Percentiles rank a stretch among this genome's conserved stretches.
phyloP scores from a whole-genome alignment of 1,140 invertebrate species.

The Drosophila equinoxialis region DNA sequence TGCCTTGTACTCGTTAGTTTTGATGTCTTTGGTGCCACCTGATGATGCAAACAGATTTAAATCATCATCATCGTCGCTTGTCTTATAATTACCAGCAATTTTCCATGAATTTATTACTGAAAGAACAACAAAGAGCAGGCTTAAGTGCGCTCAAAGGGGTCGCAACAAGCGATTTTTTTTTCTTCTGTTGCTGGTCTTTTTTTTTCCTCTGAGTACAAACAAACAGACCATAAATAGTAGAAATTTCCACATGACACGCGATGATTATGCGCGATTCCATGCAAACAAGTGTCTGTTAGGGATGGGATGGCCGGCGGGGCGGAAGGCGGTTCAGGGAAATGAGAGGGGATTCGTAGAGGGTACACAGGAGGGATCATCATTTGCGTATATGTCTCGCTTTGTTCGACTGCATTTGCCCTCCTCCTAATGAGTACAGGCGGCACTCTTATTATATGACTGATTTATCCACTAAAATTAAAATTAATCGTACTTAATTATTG shows the following conservation, averaged over 20 bases:
- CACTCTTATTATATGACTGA: neutral
- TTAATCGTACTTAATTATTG: no score
- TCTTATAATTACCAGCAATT: conserved; percentile 74
- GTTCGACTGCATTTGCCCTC: conserved; percentile 18
- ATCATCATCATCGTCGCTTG: conserved; percentile 55
- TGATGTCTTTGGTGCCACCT: conserved; percentile 74
- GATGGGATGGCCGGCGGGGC: conserved; percentile 16
- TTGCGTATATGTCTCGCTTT: conserved; percentile 47
- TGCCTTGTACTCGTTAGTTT: conserved; percentile 75
- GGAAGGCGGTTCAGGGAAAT: neutral
- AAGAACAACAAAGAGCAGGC: conserved; percentile 39
- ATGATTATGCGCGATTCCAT: conserved; percentile 77
- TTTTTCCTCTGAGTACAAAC: conserved; percentile 61
- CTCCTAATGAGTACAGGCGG: conserved; percentile 47
- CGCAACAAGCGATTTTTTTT: conserved; percentile 17
- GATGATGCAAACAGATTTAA: conserved; percentile 50
- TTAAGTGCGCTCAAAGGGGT: conserved; percentile 59
- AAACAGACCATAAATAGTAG: conserved; percentile 82
- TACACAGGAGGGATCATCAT: conserved; percentile 44
- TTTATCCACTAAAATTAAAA: no score
- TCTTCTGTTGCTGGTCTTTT: conserved; percentile 32
- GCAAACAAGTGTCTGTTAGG: conserved; percentile 56
- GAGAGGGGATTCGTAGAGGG: neutral
- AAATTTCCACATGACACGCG: conserved; percentile 81
- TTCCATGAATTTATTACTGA: conserved; percentile 78